Base-by-base conservation (phyloP, 2,797 vertebrate genomes). In the Sebastes aleutianus region DNA sequence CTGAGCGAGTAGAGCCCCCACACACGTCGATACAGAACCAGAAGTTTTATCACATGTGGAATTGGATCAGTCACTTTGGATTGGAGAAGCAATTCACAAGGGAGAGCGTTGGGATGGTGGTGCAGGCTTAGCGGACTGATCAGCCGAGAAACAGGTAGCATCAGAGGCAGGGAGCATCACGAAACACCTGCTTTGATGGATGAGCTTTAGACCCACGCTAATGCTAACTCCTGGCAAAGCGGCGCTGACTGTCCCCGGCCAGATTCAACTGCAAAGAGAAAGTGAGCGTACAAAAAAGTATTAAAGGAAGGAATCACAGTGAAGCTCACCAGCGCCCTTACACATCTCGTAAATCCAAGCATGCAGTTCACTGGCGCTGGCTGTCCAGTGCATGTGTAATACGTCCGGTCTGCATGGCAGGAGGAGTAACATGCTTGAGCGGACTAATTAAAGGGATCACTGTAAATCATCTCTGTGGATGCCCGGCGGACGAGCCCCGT, bases 371-470 rank as follows among this genome's bases (percentile, higher is more conserved):
- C 84, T 79, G 43, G 70, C 50, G 81, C 84, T 80, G 26, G 71
- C 61, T 65, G 43, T 85, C 43, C 69, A 65, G 36, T 79, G 68
- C 77, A 69, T 80, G 78, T 75, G 67, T 85, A 83, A 88, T 87
- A 86, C 79, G 68, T 83, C 71, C 63, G 61, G 66, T 79, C 80
- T 80, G 86, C 84, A 69, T 77, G 83, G 85, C 74, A 78, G 69
- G 78, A 80, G 76, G 67, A 78, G 88, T 92, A 92, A 91, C 88
- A 87, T 72, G 85, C 91, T 88, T 85, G 71, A 85, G 78, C 14
- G 16, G 76, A 74, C 85, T 94, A 92, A 94, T 95, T 94, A 95
- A 94, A 87, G 79, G 79, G 84, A 90, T 94, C 90, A 82, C 89
- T 87, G 82, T 91, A 89, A 88, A 91, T 92, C 82, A 93, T 93